phyloP scores from a whole-genome alignment of 2,888 invertebrate genomes.

The Scaptomyza cyrtandrae region DNA sequence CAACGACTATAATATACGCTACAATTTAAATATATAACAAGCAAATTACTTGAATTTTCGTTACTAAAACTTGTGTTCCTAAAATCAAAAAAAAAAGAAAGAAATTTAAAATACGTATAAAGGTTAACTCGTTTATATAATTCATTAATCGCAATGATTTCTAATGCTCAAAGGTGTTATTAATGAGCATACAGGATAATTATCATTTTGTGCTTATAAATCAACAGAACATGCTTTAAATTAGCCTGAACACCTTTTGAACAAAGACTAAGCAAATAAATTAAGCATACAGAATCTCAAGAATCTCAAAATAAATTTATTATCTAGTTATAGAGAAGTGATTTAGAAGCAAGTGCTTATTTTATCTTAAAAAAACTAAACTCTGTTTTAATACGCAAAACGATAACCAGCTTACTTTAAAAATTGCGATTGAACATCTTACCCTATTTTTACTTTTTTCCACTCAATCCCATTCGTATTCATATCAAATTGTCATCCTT shows the following conservation, averaged over 20 bases:
- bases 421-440: too few species aligned
- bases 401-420: too few species aligned
- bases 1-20: conserved; percentile 17
- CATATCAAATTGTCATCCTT: background rate
- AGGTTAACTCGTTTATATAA: background rate
- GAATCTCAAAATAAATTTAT: background rate
- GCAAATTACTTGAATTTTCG: too few species aligned
- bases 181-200: background rate
- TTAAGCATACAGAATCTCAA: background rate
- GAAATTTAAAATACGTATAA: too few species aligned
- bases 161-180: background rate
- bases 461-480: too few species aligned
- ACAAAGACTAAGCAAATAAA: background rate
- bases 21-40: background rate
- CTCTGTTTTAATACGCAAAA: too few species aligned
- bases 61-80: too few species aligned
- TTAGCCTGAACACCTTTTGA: background rate
- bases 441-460: background rate
- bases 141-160: background rate
- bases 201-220: background rate
- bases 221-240: background rate
- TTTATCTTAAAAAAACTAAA: background rate
- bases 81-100: too few species aligned
- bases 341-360: background rate
- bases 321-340: background rate